Evolutionary conservation across 2,888 invertebrate species (phyloP).

Genomic region (Eupithecia insigniata): DNA sequence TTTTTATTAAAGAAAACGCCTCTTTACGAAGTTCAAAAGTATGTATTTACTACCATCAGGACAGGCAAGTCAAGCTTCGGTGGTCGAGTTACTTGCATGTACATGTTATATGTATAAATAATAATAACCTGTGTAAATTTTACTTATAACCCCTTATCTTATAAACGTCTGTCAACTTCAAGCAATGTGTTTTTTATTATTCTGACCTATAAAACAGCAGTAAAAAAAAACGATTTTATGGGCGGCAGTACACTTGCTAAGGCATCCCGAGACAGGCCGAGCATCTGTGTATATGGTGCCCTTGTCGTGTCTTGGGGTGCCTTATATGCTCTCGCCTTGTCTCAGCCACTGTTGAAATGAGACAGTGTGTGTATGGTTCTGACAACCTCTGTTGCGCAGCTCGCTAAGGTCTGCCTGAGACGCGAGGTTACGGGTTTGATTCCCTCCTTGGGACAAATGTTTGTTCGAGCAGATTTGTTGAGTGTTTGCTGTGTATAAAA

Average conservation of each 20-base stretch:
- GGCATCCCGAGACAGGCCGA: not conserved
- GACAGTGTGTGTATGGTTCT: not conserved
- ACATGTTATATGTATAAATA: conserved; percentile 63
- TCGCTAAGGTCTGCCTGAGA: not conserved
- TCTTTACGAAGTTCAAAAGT: not conserved
- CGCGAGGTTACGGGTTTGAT: not conserved
- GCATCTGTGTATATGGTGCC: not conserved
- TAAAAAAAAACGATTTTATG: not conserved
- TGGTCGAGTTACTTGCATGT: conserved; percentile 60
- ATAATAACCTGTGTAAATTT: conserved; percentile 60
- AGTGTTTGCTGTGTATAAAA: not conserved
- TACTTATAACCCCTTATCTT: conserved; percentile 10
- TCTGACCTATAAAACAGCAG: not conserved
- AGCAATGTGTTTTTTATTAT: not conserved
- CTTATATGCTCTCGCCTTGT: not conserved
- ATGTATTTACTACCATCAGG: conserved; percentile 23
- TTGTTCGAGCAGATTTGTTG: conserved; percentile 17
- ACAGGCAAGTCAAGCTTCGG: conserved; percentile 47
- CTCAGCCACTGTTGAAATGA: not conserved
- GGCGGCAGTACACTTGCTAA: not conserved
- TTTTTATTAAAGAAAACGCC: conserved; percentile 1
- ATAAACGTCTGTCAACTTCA: not conserved
- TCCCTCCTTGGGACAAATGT: not conserved
- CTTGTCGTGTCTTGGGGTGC: not conserved
- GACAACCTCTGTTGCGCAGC: not conserved